Evolutionary conservation across 2,888 invertebrate genomes (phyloP), one percentile per base, ranked within the genome.

Genomic region (Pollenia amentaria): DNA sequence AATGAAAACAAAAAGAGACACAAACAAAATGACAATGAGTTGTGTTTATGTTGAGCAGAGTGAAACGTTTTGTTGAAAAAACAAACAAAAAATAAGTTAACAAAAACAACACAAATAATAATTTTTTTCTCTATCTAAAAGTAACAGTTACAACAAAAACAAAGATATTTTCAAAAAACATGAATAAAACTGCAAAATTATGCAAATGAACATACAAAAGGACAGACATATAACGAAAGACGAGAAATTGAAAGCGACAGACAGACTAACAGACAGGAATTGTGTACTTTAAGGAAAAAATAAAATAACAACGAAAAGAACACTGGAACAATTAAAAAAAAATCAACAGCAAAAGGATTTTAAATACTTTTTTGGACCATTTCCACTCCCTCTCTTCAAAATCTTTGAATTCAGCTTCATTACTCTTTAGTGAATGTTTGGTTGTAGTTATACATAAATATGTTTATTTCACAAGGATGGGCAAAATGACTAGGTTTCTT

Each of bases 141-240:
- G 21, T n/a, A 29, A 18, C 46, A 18, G 29, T 29, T 29, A 21
- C 69, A 60, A 51, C 14, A 64, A 38, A n/a, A 18, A 62, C 16
- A 53, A 21, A 4, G 18, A 11, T 42, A 16, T 29, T 21, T 62
- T 44, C 21, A 2, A 14, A 29, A 14, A 21, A 48, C 48, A 46
- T 51, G 62, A 60, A 51, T 62, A 53, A 62, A 82, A 70, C 46
- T 77, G 76, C 70, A 83, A 83, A 69, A 77, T 77, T 83, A 83
- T 83, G 77, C 77, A 83, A 77, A 83, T 70, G 55, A 72, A 55
- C 40, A 53, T 11, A 21, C 51, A 51, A 14, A 72, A 18, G 18
- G 9, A 69, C 16, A 42, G 42, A 57, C 14, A 51, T 16, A 69
- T 16, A 53, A n/a, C 3, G 48, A 60, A 1, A 2, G 18, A 29